Evolutionary conservation across 1,140 invertebrate species (phyloP).

Genomic region (Adoxophyes honmai): DNA sequence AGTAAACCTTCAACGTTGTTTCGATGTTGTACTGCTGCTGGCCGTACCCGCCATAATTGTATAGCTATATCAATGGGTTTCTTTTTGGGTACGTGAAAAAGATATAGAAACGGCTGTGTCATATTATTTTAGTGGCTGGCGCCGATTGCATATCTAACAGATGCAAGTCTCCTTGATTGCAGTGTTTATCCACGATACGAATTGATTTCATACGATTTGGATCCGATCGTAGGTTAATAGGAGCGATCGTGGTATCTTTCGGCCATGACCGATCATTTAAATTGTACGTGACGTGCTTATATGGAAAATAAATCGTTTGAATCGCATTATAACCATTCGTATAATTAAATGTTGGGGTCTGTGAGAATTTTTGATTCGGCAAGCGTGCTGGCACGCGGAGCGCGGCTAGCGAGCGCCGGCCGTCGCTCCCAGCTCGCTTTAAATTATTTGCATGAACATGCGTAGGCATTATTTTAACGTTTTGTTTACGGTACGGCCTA

Average conservation of each 20-base stretch:
- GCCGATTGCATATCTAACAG: conserved; percentile 67
- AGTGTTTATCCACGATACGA: conserved; percentile 71
- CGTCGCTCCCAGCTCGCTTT: neutral
- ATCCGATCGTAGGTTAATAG: conserved; percentile 68
- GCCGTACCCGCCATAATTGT: conserved; percentile 38
- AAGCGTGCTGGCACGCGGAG: conserved; percentile 52
- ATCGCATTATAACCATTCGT: conserved; percentile 66
- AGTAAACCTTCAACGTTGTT: neutral
- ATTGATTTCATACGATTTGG: conserved; percentile 72
- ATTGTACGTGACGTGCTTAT: conserved; percentile 70
- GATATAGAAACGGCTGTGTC: conserved; percentile 70
- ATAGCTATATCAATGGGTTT: conserved; percentile 55
- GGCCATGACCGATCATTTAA: conserved; percentile 63
- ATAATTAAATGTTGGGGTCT: conserved; percentile 71
- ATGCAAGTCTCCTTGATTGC: conserved; percentile 65
- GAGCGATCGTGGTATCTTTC: conserved; percentile 64
- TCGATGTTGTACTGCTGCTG: conserved; percentile 8
- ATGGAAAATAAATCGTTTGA: conserved; percentile 69
- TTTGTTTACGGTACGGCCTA: neutral
- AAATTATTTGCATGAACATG: neutral
- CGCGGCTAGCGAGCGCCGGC: neutral
- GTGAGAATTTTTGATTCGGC: conserved; percentile 66
- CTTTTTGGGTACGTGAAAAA: conserved; percentile 46
- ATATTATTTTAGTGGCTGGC: conserved; percentile 75
- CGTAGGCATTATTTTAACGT: neutral